Base-by-base conservation (phyloP, 2,797 vertebrate genomes). In the Danio albolineatus region DNA sequence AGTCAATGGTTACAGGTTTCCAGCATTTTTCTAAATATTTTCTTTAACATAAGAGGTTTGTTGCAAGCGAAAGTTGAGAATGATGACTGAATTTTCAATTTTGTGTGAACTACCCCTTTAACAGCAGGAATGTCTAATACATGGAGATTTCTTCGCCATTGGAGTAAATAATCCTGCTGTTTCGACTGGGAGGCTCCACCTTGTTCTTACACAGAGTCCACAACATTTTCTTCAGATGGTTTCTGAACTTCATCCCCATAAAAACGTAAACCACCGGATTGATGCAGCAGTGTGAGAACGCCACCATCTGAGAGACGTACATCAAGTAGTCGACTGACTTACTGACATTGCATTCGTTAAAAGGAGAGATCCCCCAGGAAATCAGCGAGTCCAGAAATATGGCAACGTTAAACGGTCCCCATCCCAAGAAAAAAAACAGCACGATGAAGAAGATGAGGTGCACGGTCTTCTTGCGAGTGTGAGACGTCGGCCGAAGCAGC, bases 201-300 rank as follows among this genome's bases (percentile, higher is more conserved):
- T 7, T 48, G 2, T 48, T 57, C 46, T 2, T 14, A 28, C 81
- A 79, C 61, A 59, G 82, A 73, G 69, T 72, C 72, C 72, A 88
- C 16, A 94, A 65, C 77, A 93, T 74, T 66, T 86, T 92, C 79
- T 89, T 93, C 80, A 98, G 85, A 86, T 98, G 95, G 14, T 82
- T 94, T 86, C 94, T 96, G 90, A 97, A 98, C 88, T 98, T 98
- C 67, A 96, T 88, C 4, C 97, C 97, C 0, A 96, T 92, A 14
- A 99, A 95, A 19, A 96, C 96, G 0, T 98, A 99, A 89, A 99
- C 95, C 62, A 99, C 89, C 0, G 97, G 97, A 85, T 99, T 97
- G 28, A 99, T 92, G 86, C 95, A 97, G 86, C 97, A 99, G 84
- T 99, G 97, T 1, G 93, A 96, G 85, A 95, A 97, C 16, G 96